Base-by-base conservation (phyloP, 2,113 vertebrate species). In the Callipepla squamata region DNA sequence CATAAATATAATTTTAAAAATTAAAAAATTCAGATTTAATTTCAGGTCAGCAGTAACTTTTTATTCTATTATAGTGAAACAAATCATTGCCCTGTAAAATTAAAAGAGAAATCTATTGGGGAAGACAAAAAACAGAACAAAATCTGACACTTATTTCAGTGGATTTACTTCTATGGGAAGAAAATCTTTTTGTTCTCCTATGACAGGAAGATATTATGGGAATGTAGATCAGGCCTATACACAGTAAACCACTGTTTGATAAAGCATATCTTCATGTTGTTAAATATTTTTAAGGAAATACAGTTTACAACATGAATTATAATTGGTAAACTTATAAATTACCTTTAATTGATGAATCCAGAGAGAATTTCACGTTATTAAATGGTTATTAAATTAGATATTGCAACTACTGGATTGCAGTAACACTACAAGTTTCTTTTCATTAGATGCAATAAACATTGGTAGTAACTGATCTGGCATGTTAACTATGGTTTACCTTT, bases 401-500 rank as follows among this genome's bases (percentile, higher is more conserved):
- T 85, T 88, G 12, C 45, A 91, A n/a, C 32, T 89, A 21, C 65
- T 88, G 73, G 72, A 88, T 34, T 40, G 73, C 69, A 77, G 77
- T 40, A 78, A 40, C 72, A 78, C 67, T 51, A 93, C 53, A 23
- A 72, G 69, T 50, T 70, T 80, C 2, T 82, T 94, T 96, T 72
- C 68, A 19, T 74, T 58, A 90, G 73, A 86, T 7, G 6, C 65
- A 91, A 59, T 91, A 90, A 95, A 90, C 76, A 38, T 50, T 42
- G 59, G 34, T 47, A 19, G 69, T 36, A 20, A 81, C 82, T 75
- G 90, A 89, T 95, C 47, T 93, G 79, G 34, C 75, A 93, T 25
- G 15, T 62, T 61, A 65, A 72, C 58, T 90, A 57, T 87, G 89
- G 84, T 75, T 78, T 91, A 34, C n/a, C 59, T 95, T 97, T 90